Percentiles rank a stretch among this genome's conserved stretches.
phyloP scores from a whole-genome alignment of 2,888 invertebrate genomes.

The Tanaodytes sp. region DNA sequence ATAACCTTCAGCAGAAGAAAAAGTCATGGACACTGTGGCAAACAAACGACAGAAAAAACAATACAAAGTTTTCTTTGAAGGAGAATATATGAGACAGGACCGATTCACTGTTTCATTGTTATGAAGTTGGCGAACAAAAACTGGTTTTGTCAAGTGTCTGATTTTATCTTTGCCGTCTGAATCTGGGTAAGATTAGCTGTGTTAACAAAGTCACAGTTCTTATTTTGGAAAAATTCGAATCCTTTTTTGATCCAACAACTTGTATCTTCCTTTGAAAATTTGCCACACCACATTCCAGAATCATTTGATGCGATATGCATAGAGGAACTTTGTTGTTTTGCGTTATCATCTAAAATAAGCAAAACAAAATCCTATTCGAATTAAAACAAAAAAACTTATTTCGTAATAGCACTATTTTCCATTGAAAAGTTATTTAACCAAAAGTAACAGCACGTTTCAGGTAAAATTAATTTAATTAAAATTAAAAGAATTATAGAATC shows the following conservation, averaged over 20 bases:
- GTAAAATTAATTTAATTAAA: too few species aligned
- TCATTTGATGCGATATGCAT: background rate
- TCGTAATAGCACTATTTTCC: too few species aligned
- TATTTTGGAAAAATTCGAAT: background rate
- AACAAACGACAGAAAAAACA: constrained; percentile 9
- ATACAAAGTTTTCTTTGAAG: constrained; percentile 2
- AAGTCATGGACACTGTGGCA: background rate
- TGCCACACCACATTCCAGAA: background rate
- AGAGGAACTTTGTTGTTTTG: background rate
- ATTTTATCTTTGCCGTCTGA: background rate
- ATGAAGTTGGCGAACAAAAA: background rate
- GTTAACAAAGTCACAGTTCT: background rate
- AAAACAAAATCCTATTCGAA: background rate
- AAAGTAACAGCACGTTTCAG: too few species aligned
- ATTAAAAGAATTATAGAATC: too few species aligned
- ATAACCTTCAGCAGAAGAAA: background rate
- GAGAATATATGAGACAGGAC: constrained; percentile 13
- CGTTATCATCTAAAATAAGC: background rate
- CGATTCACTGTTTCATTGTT: background rate
- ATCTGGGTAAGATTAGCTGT: background rate
- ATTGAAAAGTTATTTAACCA: too few species aligned
- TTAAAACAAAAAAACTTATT: too few species aligned
- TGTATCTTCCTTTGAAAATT: background rate
- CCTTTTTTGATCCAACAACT: background rate
- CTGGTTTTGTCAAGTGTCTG: background rate